These are phyloP conservation scores for Gymnarchus niloticus DNA, from an alignment of 2,113 vertebrate genomes.

Conservation along the genomic window DNA sequence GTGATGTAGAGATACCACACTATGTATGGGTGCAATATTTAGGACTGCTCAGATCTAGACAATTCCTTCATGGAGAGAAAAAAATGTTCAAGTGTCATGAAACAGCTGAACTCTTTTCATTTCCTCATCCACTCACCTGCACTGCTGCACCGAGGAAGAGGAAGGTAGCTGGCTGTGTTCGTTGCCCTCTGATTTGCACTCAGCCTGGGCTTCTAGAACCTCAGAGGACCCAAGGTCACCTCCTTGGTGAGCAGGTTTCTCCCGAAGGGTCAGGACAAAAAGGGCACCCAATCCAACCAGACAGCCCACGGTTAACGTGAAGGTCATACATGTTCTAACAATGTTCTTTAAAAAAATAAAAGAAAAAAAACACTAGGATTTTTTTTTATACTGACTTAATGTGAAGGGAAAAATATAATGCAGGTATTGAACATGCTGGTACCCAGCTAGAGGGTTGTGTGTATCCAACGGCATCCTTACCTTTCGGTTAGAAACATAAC, in stretches of 20 bases:
- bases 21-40: not conserved
- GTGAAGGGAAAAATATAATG: not conserved
- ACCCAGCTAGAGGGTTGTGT: not conserved
- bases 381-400: not conserved
- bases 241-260: conserved; percentile 35
- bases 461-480: conserved; percentile 38
- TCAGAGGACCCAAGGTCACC: not conserved
- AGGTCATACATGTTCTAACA: conserved; percentile 29
- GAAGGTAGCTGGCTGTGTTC: not conserved
- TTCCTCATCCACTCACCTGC: conserved; percentile 48
- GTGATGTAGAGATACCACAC: not conserved
- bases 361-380: not conserved
- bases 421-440: not conserved
- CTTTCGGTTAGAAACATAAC: conserved; percentile 40
- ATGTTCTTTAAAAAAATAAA: conserved; percentile 42
- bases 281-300: conserved; percentile 51
- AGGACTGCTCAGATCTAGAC: not conserved
- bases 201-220: not conserved
- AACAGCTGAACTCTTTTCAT: not conserved
- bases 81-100: not conserved
- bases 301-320: conserved; percentile 41
- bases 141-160: conserved; percentile 36
- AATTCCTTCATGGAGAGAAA: not conserved
- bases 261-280: conserved; percentile 49
- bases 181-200: not conserved